These are phyloP conservation scores for Channa maculata DNA, from an alignment of 2,113 vertebrate species.

Conservation along the genomic window DNA sequence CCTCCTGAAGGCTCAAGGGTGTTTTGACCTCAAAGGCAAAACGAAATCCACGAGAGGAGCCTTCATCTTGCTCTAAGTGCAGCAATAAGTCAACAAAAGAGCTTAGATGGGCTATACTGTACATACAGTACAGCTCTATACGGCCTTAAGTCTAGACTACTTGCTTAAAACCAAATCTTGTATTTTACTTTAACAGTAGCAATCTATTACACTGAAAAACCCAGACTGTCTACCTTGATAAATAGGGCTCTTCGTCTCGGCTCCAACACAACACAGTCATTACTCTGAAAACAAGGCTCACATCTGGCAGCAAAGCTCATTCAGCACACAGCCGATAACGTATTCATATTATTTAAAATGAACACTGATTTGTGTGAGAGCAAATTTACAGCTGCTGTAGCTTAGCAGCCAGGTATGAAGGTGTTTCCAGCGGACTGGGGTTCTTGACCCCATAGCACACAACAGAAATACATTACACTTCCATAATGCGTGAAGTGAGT, in stretches of 20 bases:
- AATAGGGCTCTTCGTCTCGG: constrained; percentile 41
- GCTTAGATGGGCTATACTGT: constrained; percentile 5
- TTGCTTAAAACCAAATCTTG: constrained; percentile 40
- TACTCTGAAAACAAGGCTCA: constrained; percentile 51
- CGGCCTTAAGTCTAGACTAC: constrained; percentile 19
- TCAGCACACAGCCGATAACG: constrained; percentile 34
- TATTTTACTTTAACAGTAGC: constrained; percentile 52
- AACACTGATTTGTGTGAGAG: constrained; percentile 47
- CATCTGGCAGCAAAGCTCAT: constrained; percentile 35
- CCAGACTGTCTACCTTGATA: constrained; percentile 37
- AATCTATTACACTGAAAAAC: constrained; percentile 53
- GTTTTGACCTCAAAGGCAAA: constrained; percentile 56
- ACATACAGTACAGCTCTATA: constrained; percentile 14
- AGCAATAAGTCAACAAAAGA: constrained; percentile 62
- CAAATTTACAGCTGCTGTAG: constrained; percentile 33
- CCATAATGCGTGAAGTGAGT: not conserved
- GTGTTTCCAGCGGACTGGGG: not conserved
- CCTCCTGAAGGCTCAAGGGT: constrained; percentile 48
- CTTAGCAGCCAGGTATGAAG: constrained; percentile 24
- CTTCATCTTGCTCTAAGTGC: constrained; percentile 52
- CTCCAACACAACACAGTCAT: constrained; percentile 40
- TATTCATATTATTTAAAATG: constrained; percentile 46
- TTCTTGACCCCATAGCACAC: constrained; percentile 23
- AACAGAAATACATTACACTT: not conserved
- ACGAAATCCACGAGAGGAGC: constrained; percentile 17